Evolutionary conservation across 2,113 vertebrate species (phyloP).

Genomic region (Chrysochloris asiatica): DNA sequence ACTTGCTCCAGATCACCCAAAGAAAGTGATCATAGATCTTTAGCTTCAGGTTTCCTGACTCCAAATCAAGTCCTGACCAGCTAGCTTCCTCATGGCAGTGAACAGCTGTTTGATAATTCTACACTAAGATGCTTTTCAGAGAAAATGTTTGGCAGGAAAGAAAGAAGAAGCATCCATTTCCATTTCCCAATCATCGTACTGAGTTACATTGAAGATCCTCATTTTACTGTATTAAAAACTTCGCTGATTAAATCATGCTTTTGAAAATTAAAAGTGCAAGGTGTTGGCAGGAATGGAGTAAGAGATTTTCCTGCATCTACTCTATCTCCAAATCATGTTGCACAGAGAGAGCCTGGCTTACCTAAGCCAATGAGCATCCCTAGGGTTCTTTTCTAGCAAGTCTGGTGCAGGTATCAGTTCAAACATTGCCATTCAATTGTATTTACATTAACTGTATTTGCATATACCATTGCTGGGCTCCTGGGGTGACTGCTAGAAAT

Average conservation of each 20-base stretch:
- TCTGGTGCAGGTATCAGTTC: background rate
- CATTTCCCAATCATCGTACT: background rate
- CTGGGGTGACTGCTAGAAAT: background rate
- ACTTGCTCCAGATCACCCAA: background rate
- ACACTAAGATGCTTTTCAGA: background rate
- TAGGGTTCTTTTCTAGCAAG: background rate
- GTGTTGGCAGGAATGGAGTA: background rate
- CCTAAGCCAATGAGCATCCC: background rate
- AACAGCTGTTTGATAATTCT: background rate
- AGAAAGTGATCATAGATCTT: fast-evolving
- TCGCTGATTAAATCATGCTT: background rate
- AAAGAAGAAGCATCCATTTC: background rate
- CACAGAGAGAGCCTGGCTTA: background rate
- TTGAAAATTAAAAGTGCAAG: background rate
- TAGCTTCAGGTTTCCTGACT: background rate
- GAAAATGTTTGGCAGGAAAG: background rate
- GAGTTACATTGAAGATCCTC: background rate
- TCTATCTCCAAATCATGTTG: background rate
- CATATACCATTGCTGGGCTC: background rate
- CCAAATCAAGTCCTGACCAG: background rate
- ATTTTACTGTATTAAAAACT: background rate
- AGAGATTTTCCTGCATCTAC: background rate
- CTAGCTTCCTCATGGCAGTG: background rate
- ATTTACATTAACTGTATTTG: background rate
- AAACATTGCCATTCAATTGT: background rate